Percentiles rank a stretch among this genome's conserved stretches.
Conservation (phyloP, 2,888 invertebrate species). For the Nemapogon koenigi region DNA sequence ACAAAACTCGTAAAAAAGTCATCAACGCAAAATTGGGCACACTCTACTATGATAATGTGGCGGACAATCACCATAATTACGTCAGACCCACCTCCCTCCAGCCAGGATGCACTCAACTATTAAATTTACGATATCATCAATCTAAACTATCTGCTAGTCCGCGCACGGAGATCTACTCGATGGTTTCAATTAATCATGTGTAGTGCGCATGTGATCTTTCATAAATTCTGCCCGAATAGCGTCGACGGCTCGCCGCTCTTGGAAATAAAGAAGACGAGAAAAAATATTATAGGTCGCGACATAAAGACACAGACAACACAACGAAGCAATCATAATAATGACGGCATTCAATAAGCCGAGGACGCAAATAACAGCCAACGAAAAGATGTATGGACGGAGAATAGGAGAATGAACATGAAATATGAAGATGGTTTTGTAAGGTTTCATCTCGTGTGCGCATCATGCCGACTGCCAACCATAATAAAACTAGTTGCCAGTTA, state of each 20-base stretch:
- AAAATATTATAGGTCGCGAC: conserved; percentile 8
- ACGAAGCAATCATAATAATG: conserved; percentile 8
- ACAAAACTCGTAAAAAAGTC: conserved; percentile 58
- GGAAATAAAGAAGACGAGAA: neutral
- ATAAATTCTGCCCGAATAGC: no score
- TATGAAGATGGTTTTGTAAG: conserved; percentile 5
- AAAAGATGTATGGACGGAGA: conserved; percentile 5
- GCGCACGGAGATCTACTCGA: no score
- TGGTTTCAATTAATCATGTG: no score
- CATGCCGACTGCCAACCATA: no score
- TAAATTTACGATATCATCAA: conserved; percentile 24
- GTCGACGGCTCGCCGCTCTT: neutral
- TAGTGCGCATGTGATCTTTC: no score
- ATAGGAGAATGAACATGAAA: conserved; percentile 6
- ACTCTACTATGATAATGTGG: conserved; percentile 49
- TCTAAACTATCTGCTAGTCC: no score
- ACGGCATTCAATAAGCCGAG: conserved; percentile 6
- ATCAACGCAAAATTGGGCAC: conserved; percentile 54
- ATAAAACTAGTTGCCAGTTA: conserved; percentile 7
- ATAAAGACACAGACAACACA: conserved; percentile 4
- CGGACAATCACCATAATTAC: conserved; percentile 46
- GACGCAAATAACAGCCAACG: conserved; percentile 3
- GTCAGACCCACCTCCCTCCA: conserved; percentile 7
- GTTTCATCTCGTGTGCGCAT: no score
- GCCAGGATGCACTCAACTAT: conserved; percentile 16